Conservation (phyloP, 1,140 invertebrate genomes). For the Caerostris extrusa region DNA sequence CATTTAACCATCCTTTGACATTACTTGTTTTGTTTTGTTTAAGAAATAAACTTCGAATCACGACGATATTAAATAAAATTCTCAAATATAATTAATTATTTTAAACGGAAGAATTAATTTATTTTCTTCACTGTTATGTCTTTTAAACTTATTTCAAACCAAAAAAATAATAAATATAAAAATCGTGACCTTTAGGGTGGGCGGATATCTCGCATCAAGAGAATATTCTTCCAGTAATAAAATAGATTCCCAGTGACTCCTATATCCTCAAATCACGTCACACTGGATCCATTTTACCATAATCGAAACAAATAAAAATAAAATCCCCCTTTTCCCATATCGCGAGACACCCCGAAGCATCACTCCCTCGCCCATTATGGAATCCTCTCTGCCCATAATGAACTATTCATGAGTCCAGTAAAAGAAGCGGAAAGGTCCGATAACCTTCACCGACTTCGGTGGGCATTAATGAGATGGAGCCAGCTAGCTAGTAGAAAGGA, state of each 20-base stretch:
- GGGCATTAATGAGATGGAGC: conserved; percentile 22
- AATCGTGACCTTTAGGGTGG: too few species aligned
- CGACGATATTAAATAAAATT: too few species aligned
- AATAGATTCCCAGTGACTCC: not conserved
- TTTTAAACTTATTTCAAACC: too few species aligned
- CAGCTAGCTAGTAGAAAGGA: not conserved
- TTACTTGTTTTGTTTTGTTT: too few species aligned
- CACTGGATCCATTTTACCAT: not conserved
- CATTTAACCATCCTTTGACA: too few species aligned
- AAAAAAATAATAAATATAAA: too few species aligned
- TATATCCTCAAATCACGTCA: not conserved
- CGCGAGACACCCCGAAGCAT: not conserved
- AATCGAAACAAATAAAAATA: not conserved
- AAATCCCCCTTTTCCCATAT: not conserved
- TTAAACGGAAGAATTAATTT: too few species aligned
- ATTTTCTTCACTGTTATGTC: too few species aligned
- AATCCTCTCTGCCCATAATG: not conserved
- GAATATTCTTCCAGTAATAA: too few species aligned
- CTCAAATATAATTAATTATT: too few species aligned
- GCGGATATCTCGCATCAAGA: too few species aligned
- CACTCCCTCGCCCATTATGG: not conserved
- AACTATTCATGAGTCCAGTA: conserved; percentile 2
- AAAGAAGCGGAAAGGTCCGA: conserved; percentile 11
- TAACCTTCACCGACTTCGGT: conserved; percentile 2
- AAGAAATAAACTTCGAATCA: too few species aligned